A percentile compares a stretch with the other conserved stretches of the same genome.
Evolutionary conservation across 2,888 invertebrate species (phyloP).

Genomic region (Halictus quadricinctus): DNA sequence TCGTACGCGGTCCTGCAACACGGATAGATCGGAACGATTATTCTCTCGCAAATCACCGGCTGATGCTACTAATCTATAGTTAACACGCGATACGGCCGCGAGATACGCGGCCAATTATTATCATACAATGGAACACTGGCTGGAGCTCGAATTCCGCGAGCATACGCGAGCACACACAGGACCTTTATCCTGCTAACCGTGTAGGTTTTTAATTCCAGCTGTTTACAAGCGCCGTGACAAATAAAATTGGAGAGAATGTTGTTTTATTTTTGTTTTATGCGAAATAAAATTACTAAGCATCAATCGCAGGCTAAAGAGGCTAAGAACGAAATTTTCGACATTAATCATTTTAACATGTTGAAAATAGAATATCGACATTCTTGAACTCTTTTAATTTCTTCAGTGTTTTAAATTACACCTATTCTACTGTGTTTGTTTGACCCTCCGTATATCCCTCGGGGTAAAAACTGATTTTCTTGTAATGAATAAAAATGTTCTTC

Average conservation of each 20-base stretch:
- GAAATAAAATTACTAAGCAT: too few relatives aligned
- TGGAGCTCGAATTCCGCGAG: constrained; percentile 13
- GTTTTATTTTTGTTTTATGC: too few relatives aligned
- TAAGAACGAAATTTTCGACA: too few relatives aligned
- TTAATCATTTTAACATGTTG: too few relatives aligned
- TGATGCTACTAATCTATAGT: constrained; percentile 1
- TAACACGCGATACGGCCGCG: constrained; percentile 12
- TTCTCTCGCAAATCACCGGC: constrained; percentile 3
- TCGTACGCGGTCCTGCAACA: constrained; percentile 85
- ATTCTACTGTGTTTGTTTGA: too few relatives aligned
- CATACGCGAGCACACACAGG: not conserved
- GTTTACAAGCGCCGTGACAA: not conserved
- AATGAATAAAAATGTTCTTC: too few relatives aligned
- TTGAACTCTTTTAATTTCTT: too few relatives aligned
- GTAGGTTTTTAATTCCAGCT: not conserved
- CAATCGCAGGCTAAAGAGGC: too few relatives aligned
- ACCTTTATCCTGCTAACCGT: not conserved
- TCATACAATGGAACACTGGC: constrained; percentile 16
- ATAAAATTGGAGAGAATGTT: not conserved
- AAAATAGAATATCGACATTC: too few relatives aligned
- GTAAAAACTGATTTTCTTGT: too few relatives aligned
- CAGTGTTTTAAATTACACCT: too few relatives aligned
- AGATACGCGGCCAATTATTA: constrained; percentile 1
- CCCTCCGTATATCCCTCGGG: too few relatives aligned
- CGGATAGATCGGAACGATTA: constrained; percentile 5